These are phyloP conservation scores for Caenorhabditis uteleia DNA, from an alignment of 2,888 invertebrate genomes.

Conservation along the genomic window DNA sequence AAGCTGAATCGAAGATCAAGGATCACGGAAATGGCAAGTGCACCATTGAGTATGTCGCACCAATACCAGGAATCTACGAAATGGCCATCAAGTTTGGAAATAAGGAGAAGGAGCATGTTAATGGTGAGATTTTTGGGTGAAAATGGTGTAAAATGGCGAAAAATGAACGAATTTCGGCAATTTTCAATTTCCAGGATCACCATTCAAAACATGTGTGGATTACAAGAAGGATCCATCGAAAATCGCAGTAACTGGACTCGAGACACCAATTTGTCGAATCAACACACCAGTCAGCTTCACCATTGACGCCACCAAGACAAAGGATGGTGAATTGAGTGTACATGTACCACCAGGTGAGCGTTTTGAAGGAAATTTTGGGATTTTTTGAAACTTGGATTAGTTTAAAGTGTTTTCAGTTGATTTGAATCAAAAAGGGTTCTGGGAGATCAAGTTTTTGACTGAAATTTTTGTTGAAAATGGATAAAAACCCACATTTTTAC, in stretches of 20 bases:
- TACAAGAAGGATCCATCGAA: conserved; percentile 35
- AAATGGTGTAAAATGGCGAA: no score
- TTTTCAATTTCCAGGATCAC: conserved; percentile 38
- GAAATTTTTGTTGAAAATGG: no score
- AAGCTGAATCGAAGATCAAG: conserved; percentile 75
- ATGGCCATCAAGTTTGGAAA: conserved; percentile 53
- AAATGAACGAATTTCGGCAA: background rate
- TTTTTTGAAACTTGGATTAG: background rate
- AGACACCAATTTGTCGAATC: conserved; percentile 15
- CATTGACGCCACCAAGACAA: conserved; percentile 45
- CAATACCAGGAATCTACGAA: conserved; percentile 85
- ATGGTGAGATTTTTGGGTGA: conserved; percentile 19
- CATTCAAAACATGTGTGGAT: conserved; percentile 46
- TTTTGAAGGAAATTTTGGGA: background rate
- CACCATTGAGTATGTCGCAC: conserved; percentile 90
- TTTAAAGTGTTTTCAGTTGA: no score
- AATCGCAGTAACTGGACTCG: conserved; percentile 40
- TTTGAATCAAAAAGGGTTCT: no score
- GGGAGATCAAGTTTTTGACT: no score
- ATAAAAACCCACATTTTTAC: no score
- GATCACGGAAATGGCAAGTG: conserved; percentile 94
- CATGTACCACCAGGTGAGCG: conserved; percentile 16
- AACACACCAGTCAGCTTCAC: conserved; percentile 39
- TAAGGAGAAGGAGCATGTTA: conserved; percentile 41
- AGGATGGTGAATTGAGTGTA: conserved; percentile 32